Base-by-base conservation (phyloP, 2,888 invertebrate species). In the Papilio protenor region DNA sequence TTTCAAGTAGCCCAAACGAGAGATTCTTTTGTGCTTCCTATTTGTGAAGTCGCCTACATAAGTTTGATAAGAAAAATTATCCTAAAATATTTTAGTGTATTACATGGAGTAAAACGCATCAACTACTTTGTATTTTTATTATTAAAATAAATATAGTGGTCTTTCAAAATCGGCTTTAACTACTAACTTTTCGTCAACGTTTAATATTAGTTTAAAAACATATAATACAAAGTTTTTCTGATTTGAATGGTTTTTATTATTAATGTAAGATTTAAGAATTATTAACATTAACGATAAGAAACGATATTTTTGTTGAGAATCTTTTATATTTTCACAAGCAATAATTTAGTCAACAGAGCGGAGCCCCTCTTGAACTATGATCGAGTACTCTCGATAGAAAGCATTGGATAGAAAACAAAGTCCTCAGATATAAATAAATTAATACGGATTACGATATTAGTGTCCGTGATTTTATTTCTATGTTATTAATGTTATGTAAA, bases 1-100 rank as follows among this genome's bases (percentile, higher is more conserved):
- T 83, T 84, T 80, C 80, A 80, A 82, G 81, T 77, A 80, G 82
- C 52, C 10, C 77, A 77, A 80, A 80, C 77, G 81, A 77, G 82
- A 81, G 81, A 80, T 81, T 81, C 83, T 81, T 83, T 84, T 84
- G 83, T 84, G 79, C 81, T 77, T 81, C 81, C 81, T 81, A 81
- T 80, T 82, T 78, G 78, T 76, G 73, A 79, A 77, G 73, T 77
- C 80, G 74, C 76, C 79, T 81, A 80, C 77, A 81, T 76, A 79
- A 79, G 80, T 82, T 82, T 84, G 79, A 82, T 82, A 83, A 81
- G 80, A 72, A 76, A 81, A 79, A 75, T 76, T 74, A 80, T 79
- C 81, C 78, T 79, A 78, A 80, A 82, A 82, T 83, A 83, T 82
- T 83, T 83, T 81, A 73, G 80, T 83, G 80, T 82, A 82, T 81